A percentile compares a stretch with the other conserved stretches of the same genome.
Evolutionary conservation across 2,113 vertebrate genomes (phyloP).

Genomic region (Thamnaconus septentrionalis): DNA sequence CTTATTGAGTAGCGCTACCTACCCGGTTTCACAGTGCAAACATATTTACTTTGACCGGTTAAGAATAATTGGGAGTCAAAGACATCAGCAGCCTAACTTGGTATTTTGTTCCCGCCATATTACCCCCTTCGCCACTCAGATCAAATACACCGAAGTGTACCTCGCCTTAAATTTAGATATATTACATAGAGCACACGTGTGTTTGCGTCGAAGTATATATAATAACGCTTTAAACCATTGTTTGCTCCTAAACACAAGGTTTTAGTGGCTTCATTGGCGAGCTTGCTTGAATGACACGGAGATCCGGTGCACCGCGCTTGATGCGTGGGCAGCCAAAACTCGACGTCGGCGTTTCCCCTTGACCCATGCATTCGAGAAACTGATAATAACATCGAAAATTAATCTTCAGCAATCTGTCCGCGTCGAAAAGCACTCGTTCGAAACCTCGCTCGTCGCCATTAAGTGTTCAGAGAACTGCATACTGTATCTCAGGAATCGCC

Average conservation of each 20-base stretch:
- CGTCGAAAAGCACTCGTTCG: conserved; percentile 11
- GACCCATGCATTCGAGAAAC: conserved; percentile 47
- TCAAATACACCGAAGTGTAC: conserved; percentile 27
- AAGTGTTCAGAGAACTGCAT: conserved; percentile 64
- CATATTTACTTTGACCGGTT: conserved; percentile 15
- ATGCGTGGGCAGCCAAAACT: conserved; percentile 60
- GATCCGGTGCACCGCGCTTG: conserved; percentile 55
- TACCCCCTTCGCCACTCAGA: conserved; percentile 30
- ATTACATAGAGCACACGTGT: neutral
- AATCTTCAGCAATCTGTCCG: neutral
- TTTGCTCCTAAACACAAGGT: neutral
- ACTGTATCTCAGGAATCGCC: conserved; percentile 75
- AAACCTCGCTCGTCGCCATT: conserved; percentile 27
- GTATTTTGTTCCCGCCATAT: conserved; percentile 75
- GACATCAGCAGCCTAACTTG: conserved; percentile 41
- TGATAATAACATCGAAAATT: conserved; percentile 15
- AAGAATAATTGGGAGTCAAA: neutral
- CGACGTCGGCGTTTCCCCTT: conserved; percentile 47
- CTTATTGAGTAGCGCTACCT: neutral
- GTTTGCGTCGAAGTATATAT: no score
- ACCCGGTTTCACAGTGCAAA: no score
- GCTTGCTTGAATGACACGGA: conserved; percentile 47
- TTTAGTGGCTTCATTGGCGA: conserved; percentile 15
- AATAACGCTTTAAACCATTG: no score
- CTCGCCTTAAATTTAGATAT: neutral